Base-by-base conservation (phyloP, 2,888 invertebrate genomes). In the Carpatolechia fugitivella region DNA sequence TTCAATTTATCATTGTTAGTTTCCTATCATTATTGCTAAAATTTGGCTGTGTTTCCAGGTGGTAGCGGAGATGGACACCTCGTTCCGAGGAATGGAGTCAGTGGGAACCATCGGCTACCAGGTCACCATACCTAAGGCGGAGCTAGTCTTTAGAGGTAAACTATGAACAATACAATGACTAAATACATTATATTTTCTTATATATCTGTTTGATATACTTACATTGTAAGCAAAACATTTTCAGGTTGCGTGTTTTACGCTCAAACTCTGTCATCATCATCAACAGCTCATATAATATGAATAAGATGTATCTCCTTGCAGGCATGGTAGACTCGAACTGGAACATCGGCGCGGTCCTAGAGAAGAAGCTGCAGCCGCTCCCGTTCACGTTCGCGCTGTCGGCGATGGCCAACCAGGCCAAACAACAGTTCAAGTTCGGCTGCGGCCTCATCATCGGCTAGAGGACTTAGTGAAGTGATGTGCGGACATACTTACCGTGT, bases 31-130 rank as follows among this genome's bases (percentile, higher is more conserved):
- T 13, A 18, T 52, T 40, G 11, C 10, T 24, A 20, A 41, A 38
- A 36, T 52, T 24, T 14, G 14, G 10, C 3, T 30, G 1, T 14
- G 8, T 35, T 76, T 77, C 0, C 93, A 97, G 91, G 91, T 99
- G 64, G 99, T 99, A 52, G 97, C 98, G 0, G 99, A 99, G 83
- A 92, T 99, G 69, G 98, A 99, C 86, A 96, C 98, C 5, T 98
- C 96, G 76, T 93, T 96, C 74, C 92, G 97, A 70, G 94, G 97
- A 82, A 96, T 96, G 85, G 98, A 99, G 83, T 95, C 97, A 1
- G 94, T 95, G 4, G 97, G 97, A 55, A 96, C 98, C 3, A 92
- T 99, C 66, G 98, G 96, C 10, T 99, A 99, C 88, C 98, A 99
- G 88, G 94, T 97, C 61, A 98, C 98, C 82, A 92, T 99, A 78